phyloP scores from a whole-genome alignment of 2,888 invertebrate genomes.

The Endotricha flammealis region DNA sequence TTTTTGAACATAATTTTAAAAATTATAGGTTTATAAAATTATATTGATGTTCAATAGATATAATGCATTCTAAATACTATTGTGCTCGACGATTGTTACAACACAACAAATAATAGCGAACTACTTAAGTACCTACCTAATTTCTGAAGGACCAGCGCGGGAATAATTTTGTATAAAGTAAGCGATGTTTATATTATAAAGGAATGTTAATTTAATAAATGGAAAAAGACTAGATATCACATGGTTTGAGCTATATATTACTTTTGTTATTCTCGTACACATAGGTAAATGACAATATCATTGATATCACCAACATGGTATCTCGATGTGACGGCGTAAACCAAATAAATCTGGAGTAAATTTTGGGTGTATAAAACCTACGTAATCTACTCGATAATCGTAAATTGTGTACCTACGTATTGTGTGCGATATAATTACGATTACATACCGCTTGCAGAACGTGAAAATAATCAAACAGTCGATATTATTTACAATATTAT shows the following conservation, averaged over 20 bases:
- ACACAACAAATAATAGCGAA: no score
- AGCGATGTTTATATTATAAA: constrained; percentile 19
- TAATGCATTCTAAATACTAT: no score
- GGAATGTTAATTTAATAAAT: constrained; percentile 35
- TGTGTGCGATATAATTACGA: constrained; percentile 10
- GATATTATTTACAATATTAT: constrained; percentile 11
- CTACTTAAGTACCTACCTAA: no score
- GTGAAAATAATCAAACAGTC: constrained; percentile 11
- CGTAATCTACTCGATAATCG: neutral
- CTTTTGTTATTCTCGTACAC: constrained; percentile 34
- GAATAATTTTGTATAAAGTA: neutral
- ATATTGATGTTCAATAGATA: no score
- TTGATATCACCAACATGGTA: neutral
- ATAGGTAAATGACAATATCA: constrained; percentile 1
- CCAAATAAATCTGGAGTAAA: neutral
- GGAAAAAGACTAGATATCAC: constrained; percentile 76
- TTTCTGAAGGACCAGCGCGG: no score
- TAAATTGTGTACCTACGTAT: no score
- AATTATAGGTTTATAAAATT: no score
- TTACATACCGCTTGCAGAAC: constrained; percentile 13
- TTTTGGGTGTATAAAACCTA: neutral
- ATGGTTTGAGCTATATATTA: constrained; percentile 72
- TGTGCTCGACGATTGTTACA: no score
- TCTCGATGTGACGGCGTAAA: neutral
- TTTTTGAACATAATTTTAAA: no score